Evolutionary conservation across 2,888 invertebrate genomes (phyloP).

Genomic region (Thecophora atra): DNA sequence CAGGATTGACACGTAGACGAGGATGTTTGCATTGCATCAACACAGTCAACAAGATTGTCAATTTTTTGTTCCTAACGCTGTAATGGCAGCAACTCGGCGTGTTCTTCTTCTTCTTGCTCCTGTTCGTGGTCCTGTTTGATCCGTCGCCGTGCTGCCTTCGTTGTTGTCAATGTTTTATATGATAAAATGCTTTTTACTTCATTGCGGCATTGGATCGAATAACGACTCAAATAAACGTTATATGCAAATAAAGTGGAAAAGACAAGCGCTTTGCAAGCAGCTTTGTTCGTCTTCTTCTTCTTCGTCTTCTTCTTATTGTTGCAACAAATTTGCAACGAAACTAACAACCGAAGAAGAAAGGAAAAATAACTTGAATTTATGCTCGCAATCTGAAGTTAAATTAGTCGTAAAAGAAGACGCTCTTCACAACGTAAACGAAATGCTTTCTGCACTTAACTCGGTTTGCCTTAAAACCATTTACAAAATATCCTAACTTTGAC

Average conservation of each 20-base stretch:
- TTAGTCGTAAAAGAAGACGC: too few relatives aligned
- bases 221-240: background rate
- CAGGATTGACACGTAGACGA: background rate
- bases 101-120: background rate
- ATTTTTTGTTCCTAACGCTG: constrained; percentile 3
- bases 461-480: too few relatives aligned
- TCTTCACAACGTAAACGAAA: too few relatives aligned
- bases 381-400: too few relatives aligned
- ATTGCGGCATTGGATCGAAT: too few relatives aligned
- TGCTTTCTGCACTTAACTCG: too few relatives aligned
- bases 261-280: constrained; percentile 2
- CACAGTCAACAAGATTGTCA: background rate
- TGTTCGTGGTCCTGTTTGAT: background rate
- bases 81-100: background rate
- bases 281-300: background rate
- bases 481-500: too few relatives aligned
- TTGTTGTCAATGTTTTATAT: background rate
- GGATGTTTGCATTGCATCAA: constrained; percentile 19
- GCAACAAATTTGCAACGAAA: too few relatives aligned
- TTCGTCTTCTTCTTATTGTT: background rate
- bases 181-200: too few relatives aligned
- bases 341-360: too few relatives aligned
- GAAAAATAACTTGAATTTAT: too few relatives aligned
- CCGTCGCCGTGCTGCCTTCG: background rate
- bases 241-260: background rate